A percentile compares a stretch with the other conserved stretches of the same genome.
These are phyloP conservation scores for Choreutis nemorana DNA, from an alignment of 2,888 invertebrate species.

Conservation along the genomic window DNA sequence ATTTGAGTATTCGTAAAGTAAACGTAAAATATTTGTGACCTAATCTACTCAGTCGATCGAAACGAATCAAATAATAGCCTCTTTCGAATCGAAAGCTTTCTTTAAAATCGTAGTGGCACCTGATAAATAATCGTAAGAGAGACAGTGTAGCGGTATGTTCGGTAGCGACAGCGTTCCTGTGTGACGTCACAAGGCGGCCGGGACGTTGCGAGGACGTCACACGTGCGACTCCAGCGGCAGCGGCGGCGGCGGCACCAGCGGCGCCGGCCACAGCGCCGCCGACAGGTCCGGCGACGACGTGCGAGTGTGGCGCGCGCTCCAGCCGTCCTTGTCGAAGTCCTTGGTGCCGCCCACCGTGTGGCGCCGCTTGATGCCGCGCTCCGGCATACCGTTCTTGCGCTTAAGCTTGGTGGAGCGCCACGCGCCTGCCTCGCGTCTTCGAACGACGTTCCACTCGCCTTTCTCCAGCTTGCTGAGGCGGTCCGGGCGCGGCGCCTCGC, in stretches of 20 bases:
- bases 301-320: slow-evolving; percentile 68
- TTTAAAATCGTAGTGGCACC: no score
- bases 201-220: slow-evolving; percentile 22
- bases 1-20: slow-evolving; percentile 36
- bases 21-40: slow-evolving; percentile 50
- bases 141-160: no score
- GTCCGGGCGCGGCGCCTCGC: slow-evolving; percentile 30
- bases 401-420: slow-evolving; percentile 71
- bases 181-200: slow-evolving; percentile 24
- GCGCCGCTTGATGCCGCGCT: slow-evolving; percentile 83
- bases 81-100: slow-evolving; percentile 44
- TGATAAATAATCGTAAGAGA: background rate
- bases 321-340: slow-evolving; percentile 74
- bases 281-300: slow-evolving; percentile 67
- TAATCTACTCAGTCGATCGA: slow-evolving; percentile 64
- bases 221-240: slow-evolving; percentile 42
- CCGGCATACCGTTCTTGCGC: slow-evolving; percentile 81
- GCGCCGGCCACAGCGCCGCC: slow-evolving; percentile 34
- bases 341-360: slow-evolving; percentile 95
- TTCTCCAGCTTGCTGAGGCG: slow-evolving; percentile 71
- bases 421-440: slow-evolving; percentile 66
- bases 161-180: slow-evolving; percentile 6
- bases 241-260: slow-evolving; percentile 35
- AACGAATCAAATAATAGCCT: slow-evolving; percentile 62
- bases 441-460: slow-evolving; percentile 74